Evolutionary conservation across 92 coral and sea anemone genomes (phyloP).

Genomic region (Ricordea florida): DNA sequence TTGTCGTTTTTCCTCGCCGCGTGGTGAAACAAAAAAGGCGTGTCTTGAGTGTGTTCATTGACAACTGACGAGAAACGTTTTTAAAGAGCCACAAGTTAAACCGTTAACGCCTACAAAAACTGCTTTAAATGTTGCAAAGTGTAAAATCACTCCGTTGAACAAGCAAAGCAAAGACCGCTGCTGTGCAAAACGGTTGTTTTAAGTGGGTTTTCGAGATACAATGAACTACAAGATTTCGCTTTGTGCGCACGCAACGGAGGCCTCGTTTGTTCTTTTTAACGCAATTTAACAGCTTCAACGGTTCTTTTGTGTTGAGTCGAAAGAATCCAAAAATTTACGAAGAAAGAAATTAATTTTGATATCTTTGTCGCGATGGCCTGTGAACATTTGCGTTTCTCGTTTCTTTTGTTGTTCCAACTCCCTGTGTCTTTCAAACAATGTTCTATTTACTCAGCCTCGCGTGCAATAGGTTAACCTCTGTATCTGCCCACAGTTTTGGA

Average conservation of each 20-base stretch:
- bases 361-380: conserved; percentile 2
- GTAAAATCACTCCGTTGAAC: too few species aligned
- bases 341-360: background rate
- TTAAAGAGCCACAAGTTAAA: too few species aligned
- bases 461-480: conserved; percentile 11
- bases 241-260: too few species aligned
- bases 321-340: background rate
- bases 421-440: conserved; percentile 11
- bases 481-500: conserved; percentile 2
- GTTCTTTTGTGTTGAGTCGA: background rate
- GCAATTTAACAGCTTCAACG: background rate
- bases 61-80: conserved; percentile 18
- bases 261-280: too few species aligned
- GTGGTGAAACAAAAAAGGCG: conserved; percentile 32
- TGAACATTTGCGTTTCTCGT: background rate
- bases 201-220: too few species aligned
- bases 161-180: too few species aligned
- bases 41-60: background rate
- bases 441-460: conserved; percentile 28
- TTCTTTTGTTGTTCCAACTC: conserved; percentile 19
- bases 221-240: too few species aligned
- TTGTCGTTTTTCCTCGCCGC: background rate
- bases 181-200: too few species aligned
- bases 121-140: too few species aligned
- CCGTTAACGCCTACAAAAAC: too few species aligned